Base-by-base conservation (phyloP, 2,888 invertebrate species). In the Molanna angustata region DNA sequence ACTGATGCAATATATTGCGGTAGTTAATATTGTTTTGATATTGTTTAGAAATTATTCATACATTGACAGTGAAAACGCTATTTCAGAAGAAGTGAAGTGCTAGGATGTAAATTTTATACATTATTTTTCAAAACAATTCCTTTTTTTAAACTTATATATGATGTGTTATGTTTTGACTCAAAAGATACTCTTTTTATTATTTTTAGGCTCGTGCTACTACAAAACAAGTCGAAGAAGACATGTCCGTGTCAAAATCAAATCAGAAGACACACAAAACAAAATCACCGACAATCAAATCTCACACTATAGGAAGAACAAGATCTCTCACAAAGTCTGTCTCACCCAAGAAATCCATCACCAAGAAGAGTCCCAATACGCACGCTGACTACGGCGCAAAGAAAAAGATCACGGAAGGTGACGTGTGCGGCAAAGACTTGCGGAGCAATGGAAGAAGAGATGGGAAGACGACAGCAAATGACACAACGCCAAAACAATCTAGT, bases 401-500 rank as follows among this genome's bases (percentile, higher is more conserved):
- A 27, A 16, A 21, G n/a, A 9, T 22, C 13, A 22, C 19, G 27
- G 17, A 22, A 43, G 19, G 11, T 27, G 9, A 9, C 16, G 22
- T n/a, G 7, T 2, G 20, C 20, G 19, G 39, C 27, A 17, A 21
- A 18, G 37, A 22, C 6, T 27, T 41, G 16, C 11, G 2, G 11
- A 18, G n/a, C n/a, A 22, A 14, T 22, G 32, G 17, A 11, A 49
- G 31, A 48, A 31, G 18, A 27, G 1, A 13, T 20, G 39, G 31
- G 35, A 31, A 27, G 22, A n/a, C n/a, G n/a, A 11, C 27, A 27
- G 27, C n/a, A n/a, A 11, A 22, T 16, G 45, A 51, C 39, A 18
- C 32, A n/a, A 49, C 52, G 32, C 47, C 54, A 32, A 53, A 48
- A 33, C 49, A 51, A 20, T 44, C 53, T 20, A 59, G 57, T 54